phyloP scores from a whole-genome alignment of 2,113 vertebrate genomes.

The Mugil cephalus region DNA sequence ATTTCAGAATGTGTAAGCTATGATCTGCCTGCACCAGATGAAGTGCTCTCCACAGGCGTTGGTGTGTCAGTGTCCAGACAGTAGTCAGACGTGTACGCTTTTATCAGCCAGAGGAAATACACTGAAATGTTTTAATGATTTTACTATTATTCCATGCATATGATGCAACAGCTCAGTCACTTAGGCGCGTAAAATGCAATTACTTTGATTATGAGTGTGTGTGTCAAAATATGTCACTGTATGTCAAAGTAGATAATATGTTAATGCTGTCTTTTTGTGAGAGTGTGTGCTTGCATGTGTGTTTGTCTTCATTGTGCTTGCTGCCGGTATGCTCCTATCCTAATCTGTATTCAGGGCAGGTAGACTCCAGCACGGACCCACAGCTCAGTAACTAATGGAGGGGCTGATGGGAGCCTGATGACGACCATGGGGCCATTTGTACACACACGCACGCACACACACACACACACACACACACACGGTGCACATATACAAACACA shows the following conservation, averaged over 20 bases:
- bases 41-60: constrained; percentile 67
- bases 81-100: constrained; percentile 56
- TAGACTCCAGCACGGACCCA: constrained; percentile 77
- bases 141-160: constrained; percentile 32
- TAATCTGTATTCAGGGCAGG: constrained; percentile 86
- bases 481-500: constrained; percentile 58
- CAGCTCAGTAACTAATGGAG: constrained; percentile 85
- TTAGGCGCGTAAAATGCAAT: constrained; percentile 65
- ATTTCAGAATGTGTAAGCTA: constrained; percentile 83
- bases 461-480: constrained; percentile 45
- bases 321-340: constrained; percentile 64
- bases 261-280: constrained; percentile 67
- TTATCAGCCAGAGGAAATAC: constrained; percentile 54
- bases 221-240: constrained; percentile 65
- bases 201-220: constrained; percentile 65
- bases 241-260: constrained; percentile 68
- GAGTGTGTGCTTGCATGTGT: constrained; percentile 52
- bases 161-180: constrained; percentile 58
- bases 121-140: constrained; percentile 59
- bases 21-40: constrained; percentile 80
- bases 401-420: constrained; percentile 86
- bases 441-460: constrained; percentile 48
- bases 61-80: constrained; percentile 53
- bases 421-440: constrained; percentile 81
- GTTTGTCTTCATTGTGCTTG: constrained; percentile 77